Evolutionary conservation across 2,113 vertebrate species (phyloP), one percentile per base, ranked within the genome.

Genomic region (Oryzias javanicus): DNA sequence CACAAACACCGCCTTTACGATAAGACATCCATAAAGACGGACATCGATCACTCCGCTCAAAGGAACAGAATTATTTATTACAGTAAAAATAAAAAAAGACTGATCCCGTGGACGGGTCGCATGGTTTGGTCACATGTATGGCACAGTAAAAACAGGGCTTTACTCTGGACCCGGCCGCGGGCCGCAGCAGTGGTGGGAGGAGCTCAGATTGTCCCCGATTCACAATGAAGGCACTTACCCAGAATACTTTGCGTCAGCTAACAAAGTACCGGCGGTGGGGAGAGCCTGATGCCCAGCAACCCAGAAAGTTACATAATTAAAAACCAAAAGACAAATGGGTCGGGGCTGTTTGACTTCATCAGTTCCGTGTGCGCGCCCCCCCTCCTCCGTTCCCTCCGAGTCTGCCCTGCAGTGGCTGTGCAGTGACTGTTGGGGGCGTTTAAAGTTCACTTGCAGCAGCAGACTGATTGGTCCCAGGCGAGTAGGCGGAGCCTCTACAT

Each of bases 391-490:
- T n/a, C n/a, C 19, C 24, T 25, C 55, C 12, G 44, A 19, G 62
- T 66, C 71, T 64, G 64, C 67, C 64, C 80, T 64, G 49, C 42
- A 22, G 72, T 49, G 70, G 63, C 62, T 66, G 25, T 8, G 49
- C 42, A 22, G 72, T 46, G 70, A 63, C 62, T 66, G 25, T 8
- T 16, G 20, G 41, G 69, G 81, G 64, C 63, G 77, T 35, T 76
- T 72, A 70, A 78, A 81, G 81, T 85, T 80, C 89, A 91, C 88
- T 90, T 50, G 42, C 55, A 64, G 89, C 91, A 92, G 92, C 86
- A 84, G 88, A 81, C 80, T 56, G 82, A 92, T 95, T 94, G 93
- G 94, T 94, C 93, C 93, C 86, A 82, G 71, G 79, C 86, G 56
- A 83, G 42, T 53, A 74, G 54, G 59, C 24, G 72, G 56, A 54